Conservation (phyloP, 1,140 invertebrate species). For the Leptinotarsa lineolata region DNA sequence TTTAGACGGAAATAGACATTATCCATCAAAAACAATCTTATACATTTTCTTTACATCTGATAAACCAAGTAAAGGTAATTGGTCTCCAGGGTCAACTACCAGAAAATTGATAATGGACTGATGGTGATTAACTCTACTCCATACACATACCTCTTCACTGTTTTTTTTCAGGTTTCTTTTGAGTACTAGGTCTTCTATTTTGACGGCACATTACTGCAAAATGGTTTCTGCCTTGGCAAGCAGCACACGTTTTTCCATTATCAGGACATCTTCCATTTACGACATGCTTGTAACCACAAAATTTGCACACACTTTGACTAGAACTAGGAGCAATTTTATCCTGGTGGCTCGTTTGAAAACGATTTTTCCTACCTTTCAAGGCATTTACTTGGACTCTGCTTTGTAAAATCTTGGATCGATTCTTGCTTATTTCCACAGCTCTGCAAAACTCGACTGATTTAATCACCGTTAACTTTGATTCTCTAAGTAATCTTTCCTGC, state of each 20-base stretch:
- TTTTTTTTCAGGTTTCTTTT: neutral
- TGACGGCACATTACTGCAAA: constrained; percentile 27
- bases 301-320: constrained; percentile 14
- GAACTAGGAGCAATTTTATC: neutral
- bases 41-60: neutral
- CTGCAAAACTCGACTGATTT: constrained; percentile 23
- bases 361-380: constrained; percentile 13
- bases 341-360: too few relatives aligned
- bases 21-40: neutral
- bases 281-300: constrained; percentile 22
- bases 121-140: neutral
- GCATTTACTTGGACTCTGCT: constrained; percentile 19
- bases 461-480: constrained; percentile 26
- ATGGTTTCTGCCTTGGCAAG: constrained; percentile 28
- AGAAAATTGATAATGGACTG: neutral
- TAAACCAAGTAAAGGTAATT: constrained; percentile 7
- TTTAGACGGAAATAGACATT: neutral
- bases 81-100: neutral
- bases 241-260: constrained; percentile 32
- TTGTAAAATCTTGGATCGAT: constrained; percentile 29
- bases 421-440: constrained; percentile 29
- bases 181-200: neutral
- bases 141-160: too few relatives aligned
- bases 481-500: constrained; percentile 16
- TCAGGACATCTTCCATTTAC: constrained; percentile 28